phyloP scores from a whole-genome alignment of 2,113 vertebrate genomes.

The Tricholaema leucomelas region DNA sequence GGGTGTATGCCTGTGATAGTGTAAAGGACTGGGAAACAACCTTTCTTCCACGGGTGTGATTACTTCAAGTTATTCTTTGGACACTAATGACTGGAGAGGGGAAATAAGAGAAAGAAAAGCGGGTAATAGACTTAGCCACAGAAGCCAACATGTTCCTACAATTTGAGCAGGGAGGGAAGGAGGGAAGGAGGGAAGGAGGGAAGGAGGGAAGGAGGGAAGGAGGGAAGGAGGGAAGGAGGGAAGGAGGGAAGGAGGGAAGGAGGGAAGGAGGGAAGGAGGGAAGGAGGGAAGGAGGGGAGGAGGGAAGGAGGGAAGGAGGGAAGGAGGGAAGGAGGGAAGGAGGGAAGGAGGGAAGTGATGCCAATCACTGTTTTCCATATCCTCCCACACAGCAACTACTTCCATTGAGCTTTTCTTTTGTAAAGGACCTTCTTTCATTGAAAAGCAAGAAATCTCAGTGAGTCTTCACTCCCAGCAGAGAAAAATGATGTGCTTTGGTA shows the following conservation, averaged over 20 bases:
- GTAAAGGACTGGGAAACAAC: background rate
- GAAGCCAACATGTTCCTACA: background rate
- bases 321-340: too few relatives aligned
- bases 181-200: too few relatives aligned
- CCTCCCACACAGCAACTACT: conserved; percentile 65
- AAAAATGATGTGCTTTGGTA: conserved; percentile 22
- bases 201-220: too few relatives aligned
- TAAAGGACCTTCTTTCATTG: conserved; percentile 57
- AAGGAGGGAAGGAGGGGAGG: too few relatives aligned
- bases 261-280: too few relatives aligned
- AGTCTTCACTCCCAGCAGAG: background rate
- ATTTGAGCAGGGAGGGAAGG: too few relatives aligned
- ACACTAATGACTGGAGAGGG: background rate
- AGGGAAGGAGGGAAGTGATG: conserved; percentile 31
- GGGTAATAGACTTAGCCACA: background rate
- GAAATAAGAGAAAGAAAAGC: background rate
- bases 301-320: too few relatives aligned
- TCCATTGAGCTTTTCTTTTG: conserved; percentile 69
- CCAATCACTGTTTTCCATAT: conserved; percentile 68
- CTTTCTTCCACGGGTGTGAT: accelerated
- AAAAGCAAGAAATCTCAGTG: conserved; percentile 27
- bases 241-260: too few relatives aligned
- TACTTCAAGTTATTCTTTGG: background rate
- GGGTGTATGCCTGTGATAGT: accelerated
- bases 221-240: too few relatives aligned